Percentiles rank a stretch among this genome's conserved stretches.
Conservation (phyloP, 1,140 invertebrate species). For the Ostrea denselamellosa region DNA sequence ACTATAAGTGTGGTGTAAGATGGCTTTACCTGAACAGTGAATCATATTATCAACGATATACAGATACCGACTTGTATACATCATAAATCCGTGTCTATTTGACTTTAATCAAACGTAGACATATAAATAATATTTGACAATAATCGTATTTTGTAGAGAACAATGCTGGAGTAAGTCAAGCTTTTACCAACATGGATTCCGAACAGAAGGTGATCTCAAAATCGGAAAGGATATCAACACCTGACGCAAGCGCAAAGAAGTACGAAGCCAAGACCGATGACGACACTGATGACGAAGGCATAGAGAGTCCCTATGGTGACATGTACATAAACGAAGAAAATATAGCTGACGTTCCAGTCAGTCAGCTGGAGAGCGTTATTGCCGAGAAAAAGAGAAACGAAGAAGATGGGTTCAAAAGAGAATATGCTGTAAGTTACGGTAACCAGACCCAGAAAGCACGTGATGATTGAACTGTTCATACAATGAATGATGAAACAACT, state of each 20-base stretch:
- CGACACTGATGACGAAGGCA: slow-evolving; percentile 2
- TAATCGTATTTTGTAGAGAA: not conserved
- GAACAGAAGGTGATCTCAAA: not conserved
- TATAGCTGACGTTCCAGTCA: not conserved
- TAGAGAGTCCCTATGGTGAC: slow-evolving; percentile 25
- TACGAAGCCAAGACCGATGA: not conserved
- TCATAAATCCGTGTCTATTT: too few species aligned
- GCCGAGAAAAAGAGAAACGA: slow-evolving; percentile 1
- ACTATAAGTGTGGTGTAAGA: too few species aligned
- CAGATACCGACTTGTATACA: too few species aligned
- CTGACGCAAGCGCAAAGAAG: not conserved
- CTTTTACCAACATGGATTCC: not conserved
- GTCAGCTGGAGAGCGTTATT: not conserved
- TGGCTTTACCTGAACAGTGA: too few species aligned
- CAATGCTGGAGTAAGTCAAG: not conserved
- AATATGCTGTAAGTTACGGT: not conserved
- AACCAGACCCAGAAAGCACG: not conserved
- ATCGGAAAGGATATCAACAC: not conserved
- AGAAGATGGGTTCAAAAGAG: slow-evolving; percentile 15
- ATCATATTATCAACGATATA: too few species aligned
- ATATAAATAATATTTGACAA: too few species aligned
- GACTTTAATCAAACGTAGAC: too few species aligned
- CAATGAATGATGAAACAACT: not conserved
- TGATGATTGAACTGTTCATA: not conserved
- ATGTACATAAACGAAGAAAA: slow-evolving; percentile 8